A percentile compares a stretch with the other conserved stretches of the same genome.
phyloP scores from a whole-genome alignment of 2,888 invertebrate genomes.

The Synergus umbraculus region DNA sequence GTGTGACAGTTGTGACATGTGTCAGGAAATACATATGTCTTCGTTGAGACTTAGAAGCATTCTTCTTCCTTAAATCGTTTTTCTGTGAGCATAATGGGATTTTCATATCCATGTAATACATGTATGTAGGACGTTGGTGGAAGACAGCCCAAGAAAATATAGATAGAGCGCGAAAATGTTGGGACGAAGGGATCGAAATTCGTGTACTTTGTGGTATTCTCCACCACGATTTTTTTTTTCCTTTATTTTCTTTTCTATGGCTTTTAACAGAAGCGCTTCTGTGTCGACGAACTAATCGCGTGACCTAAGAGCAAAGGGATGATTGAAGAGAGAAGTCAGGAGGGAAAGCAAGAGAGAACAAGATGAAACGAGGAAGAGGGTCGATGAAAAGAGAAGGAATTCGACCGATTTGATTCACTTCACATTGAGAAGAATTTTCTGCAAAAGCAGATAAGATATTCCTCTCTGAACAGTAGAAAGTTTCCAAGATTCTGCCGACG shows the following conservation, averaged over 20 bases:
- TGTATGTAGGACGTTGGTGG: background rate
- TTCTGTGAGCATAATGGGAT: slow-evolving; percentile 30
- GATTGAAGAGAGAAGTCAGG: slow-evolving; percentile 50
- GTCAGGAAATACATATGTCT: slow-evolving; percentile 13
- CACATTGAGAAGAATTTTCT: slow-evolving; percentile 42
- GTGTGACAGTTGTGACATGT: background rate
- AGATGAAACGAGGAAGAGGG: slow-evolving; percentile 14
- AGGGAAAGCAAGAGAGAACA: slow-evolving; percentile 36
- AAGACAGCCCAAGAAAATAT: slow-evolving; percentile 10
- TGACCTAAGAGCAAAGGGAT: slow-evolving; percentile 64
- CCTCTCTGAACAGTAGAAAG: slow-evolving; percentile 41
- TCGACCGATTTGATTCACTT: slow-evolving; percentile 46
- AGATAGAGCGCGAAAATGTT: slow-evolving; percentile 18
- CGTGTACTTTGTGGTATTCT: slow-evolving; percentile 14
- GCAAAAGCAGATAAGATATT: slow-evolving; percentile 48
- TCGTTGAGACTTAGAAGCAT: slow-evolving; percentile 25
- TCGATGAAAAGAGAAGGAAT: slow-evolving; percentile 39
- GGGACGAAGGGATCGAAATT: background rate
- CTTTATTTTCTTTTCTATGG: slow-evolving; percentile 55
- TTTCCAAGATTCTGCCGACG: slow-evolving; percentile 30
- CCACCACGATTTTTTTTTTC: slow-evolving; percentile 31
- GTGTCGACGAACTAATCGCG: slow-evolving; percentile 70
- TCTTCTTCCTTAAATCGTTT: slow-evolving; percentile 21
- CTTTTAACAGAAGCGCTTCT: slow-evolving; percentile 71
- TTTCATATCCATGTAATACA: slow-evolving; percentile 33